A percentile compares a stretch with the other conserved stretches of the same genome.
Evolutionary conservation across 2,797 vertebrate genomes (phyloP).

Genomic region (Adelosebastes latens): DNA sequence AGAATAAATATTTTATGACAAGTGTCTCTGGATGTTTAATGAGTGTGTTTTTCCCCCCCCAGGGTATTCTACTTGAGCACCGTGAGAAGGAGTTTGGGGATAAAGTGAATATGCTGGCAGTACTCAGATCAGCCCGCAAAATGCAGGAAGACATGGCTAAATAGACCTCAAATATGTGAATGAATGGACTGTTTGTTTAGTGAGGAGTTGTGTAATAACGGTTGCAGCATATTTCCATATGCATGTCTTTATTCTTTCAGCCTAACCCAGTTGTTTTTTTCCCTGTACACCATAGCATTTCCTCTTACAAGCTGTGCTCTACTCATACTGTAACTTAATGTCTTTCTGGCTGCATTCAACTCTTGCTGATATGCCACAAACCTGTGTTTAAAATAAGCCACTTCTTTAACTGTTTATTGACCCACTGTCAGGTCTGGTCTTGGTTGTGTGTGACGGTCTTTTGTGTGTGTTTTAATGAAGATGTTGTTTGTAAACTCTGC

Average conservation of each 20-base stretch:
- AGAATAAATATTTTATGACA: background rate
- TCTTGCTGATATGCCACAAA: background rate
- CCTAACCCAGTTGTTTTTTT: background rate
- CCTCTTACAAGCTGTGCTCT: background rate
- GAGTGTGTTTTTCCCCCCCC: background rate
- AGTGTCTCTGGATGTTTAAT: background rate
- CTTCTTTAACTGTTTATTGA: slow-evolving; percentile 21
- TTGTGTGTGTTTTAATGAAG: slow-evolving; percentile 64
- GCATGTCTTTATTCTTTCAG: background rate
- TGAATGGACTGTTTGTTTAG: slow-evolving; percentile 14
- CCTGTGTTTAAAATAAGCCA: background rate
- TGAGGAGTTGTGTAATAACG: slow-evolving; percentile 2
- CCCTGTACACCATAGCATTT: background rate
- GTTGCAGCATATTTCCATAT: slow-evolving; percentile 2
- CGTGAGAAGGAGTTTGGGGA: slow-evolving; percentile 95
- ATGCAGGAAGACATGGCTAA: slow-evolving; percentile 56
- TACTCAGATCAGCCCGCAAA: slow-evolving; percentile 86
- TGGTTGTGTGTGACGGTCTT: background rate
- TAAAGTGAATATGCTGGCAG: slow-evolving; percentile 84
- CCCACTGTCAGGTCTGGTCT: slow-evolving; percentile 1
- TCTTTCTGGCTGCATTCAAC: background rate
- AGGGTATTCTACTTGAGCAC: slow-evolving; percentile 95
- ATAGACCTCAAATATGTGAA: slow-evolving; percentile 34
- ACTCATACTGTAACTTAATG: background rate
- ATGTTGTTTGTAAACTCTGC: slow-evolving; percentile 65